A percentile compares a stretch with the other conserved stretches of the same genome.
These are phyloP conservation scores for Turdus rufiventris DNA, from an alignment of 2,113 vertebrate species.

Conservation along the genomic window DNA sequence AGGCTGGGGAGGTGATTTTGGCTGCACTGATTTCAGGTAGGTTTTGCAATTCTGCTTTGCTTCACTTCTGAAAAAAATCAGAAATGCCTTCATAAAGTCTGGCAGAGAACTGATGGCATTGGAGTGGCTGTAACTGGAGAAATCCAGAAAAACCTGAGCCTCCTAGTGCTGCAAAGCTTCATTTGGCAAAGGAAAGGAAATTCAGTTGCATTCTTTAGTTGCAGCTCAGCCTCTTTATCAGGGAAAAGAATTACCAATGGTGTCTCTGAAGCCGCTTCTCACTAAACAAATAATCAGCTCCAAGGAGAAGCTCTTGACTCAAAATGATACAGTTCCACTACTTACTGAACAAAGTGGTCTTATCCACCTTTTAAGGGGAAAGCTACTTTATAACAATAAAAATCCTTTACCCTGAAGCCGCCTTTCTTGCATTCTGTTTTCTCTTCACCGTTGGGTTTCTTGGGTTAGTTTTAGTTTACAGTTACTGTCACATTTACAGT, in stretches of 20 bases:
- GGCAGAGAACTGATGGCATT: background rate
- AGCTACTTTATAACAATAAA: background rate
- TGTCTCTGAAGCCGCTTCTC: background rate
- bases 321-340: background rate
- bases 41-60: background rate
- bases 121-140: background rate
- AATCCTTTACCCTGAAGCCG: background rate
- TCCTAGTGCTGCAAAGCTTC: background rate
- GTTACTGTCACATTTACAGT: background rate
- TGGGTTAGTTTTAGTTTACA: background rate
- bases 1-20: background rate
- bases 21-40: background rate
- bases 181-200: background rate
- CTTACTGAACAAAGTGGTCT: background rate
- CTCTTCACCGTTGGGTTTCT: background rate
- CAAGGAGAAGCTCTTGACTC: background rate
- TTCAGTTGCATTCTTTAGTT: background rate
- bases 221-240: background rate
- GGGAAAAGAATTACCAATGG: background rate
- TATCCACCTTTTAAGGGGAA: background rate
- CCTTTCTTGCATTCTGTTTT: background rate
- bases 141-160: background rate
- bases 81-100: background rate
- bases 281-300: background rate
- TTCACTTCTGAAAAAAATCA: background rate